These are phyloP conservation scores for Azorinus chamasolen DNA, from an alignment of 2,888 invertebrate genomes.

Conservation along the genomic window DNA sequence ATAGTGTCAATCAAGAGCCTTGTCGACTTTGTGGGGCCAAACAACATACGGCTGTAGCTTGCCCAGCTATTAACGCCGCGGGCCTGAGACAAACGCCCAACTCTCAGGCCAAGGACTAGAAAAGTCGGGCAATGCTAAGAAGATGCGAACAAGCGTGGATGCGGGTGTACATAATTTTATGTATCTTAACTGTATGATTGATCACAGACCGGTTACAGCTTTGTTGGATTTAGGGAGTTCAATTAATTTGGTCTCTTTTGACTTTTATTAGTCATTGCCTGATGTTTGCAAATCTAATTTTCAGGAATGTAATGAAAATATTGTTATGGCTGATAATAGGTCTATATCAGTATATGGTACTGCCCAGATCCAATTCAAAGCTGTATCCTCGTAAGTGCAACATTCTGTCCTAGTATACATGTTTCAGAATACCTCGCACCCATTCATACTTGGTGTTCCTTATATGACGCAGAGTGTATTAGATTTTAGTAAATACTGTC, in stretches of 20 bases:
- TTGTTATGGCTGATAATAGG: constrained; percentile 25
- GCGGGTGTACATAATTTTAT: constrained; percentile 10
- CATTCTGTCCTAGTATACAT: constrained; percentile 28
- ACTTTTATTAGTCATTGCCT: constrained; percentile 19
- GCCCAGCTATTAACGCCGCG: constrained; percentile 6
- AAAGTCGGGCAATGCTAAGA: neutral
- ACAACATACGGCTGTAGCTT: neutral
- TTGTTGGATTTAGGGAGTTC: constrained; percentile 31
- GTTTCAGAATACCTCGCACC: constrained; percentile 31
- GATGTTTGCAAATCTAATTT: no score
- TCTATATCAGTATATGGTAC: constrained; percentile 18
- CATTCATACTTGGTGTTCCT: constrained; percentile 25
- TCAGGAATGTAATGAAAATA: constrained; percentile 4
- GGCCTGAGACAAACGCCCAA: constrained; percentile 2
- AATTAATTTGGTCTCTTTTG: constrained; percentile 18
- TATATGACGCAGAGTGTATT: constrained; percentile 20
- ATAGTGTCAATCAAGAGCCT: neutral
- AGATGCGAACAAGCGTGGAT: neutral
- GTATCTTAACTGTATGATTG: constrained; percentile 16
- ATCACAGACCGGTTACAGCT: constrained; percentile 15
- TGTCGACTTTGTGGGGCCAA: no score
- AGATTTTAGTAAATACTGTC: constrained; percentile 17
- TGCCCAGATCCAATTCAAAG: constrained; percentile 13
- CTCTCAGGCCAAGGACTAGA: neutral
- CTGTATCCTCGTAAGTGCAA: neutral